Percentiles rank a stretch among this genome's conserved stretches.
phyloP scores from a whole-genome alignment of 2,888 invertebrate genomes.

The Oxycera nigricornis region DNA sequence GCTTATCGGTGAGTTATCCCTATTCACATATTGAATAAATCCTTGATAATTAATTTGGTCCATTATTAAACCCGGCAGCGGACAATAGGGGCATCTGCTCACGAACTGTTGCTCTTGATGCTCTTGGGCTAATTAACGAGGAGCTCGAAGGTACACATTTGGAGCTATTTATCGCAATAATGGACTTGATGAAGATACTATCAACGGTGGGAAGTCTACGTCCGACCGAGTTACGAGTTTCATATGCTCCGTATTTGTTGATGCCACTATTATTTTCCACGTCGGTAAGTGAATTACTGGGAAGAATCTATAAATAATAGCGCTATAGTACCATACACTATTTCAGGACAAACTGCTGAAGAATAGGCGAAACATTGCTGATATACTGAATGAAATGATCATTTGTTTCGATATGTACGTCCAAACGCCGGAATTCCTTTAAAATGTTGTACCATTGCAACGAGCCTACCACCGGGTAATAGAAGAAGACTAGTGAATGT shows the following conservation, averaged over 20 bases:
- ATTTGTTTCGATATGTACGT: constrained; percentile 23
- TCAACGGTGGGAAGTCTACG: constrained; percentile 45
- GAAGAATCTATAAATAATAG: no score
- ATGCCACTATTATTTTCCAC: constrained; percentile 44
- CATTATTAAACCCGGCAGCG: constrained; percentile 18
- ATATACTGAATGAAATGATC: constrained; percentile 46
- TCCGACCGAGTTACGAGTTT: constrained; percentile 45
- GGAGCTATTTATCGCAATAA: constrained; percentile 39
- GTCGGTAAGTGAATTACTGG: constrained; percentile 18
- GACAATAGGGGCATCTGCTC: constrained; percentile 43
- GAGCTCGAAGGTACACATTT: constrained; percentile 42
- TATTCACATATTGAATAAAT: background rate
- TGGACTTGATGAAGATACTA: constrained; percentile 44
- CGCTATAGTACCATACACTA: background rate
- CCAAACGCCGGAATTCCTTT: background rate
- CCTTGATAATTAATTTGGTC: background rate
- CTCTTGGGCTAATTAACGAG: constrained; percentile 41
- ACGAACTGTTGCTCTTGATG: constrained; percentile 45
- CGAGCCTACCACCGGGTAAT: constrained; percentile 7
- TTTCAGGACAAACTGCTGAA: constrained; percentile 36
- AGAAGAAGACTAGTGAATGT: background rate
- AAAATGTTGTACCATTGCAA: background rate
- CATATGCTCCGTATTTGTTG: constrained; percentile 45
- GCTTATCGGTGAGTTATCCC: constrained; percentile 40
- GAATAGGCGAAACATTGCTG: constrained; percentile 43